phyloP scores from a whole-genome alignment of 2,797 vertebrate genomes.

The Coilia nasus region DNA sequence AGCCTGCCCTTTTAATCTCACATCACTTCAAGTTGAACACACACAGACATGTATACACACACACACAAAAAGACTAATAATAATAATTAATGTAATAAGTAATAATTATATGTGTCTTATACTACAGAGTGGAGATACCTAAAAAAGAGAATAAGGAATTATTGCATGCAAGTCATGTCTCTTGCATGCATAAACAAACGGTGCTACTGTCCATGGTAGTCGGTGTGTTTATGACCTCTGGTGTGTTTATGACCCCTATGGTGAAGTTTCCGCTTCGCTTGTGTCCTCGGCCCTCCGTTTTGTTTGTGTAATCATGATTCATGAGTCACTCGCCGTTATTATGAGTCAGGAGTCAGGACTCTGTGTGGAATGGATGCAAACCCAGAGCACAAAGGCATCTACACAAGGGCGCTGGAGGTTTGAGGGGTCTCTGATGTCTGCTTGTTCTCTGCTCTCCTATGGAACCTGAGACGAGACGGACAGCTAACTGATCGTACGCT shows the following conservation, averaged over 20 bases:
- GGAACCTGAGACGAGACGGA: conserved; percentile 23
- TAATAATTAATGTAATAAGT: too few relatives aligned
- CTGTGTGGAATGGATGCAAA: not conserved
- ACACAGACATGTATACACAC: too few relatives aligned
- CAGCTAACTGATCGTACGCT: not conserved
- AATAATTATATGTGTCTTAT: too few relatives aligned
- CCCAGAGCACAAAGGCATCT: not conserved
- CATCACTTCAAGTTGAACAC: conserved; percentile 24
- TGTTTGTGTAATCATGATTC: not conserved
- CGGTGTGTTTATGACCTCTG: not conserved
- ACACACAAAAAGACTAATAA: too few relatives aligned
- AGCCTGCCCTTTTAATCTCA: conserved; percentile 32
- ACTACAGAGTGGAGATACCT: too few relatives aligned
- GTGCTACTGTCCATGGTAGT: not conserved
- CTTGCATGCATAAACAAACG: too few relatives aligned
- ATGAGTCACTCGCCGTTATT: not conserved
- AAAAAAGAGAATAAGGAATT: too few relatives aligned
- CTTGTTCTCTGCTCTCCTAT: conserved; percentile 5
- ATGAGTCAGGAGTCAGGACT: not conserved
- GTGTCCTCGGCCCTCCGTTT: not conserved
- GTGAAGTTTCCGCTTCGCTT: not conserved
- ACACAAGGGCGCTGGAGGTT: not conserved
- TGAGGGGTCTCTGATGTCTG: not conserved
- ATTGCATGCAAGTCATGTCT: too few relatives aligned
- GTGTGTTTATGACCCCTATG: not conserved